Conservation (phyloP, 2,888 invertebrate species). For the Deroplatys truncata region DNA sequence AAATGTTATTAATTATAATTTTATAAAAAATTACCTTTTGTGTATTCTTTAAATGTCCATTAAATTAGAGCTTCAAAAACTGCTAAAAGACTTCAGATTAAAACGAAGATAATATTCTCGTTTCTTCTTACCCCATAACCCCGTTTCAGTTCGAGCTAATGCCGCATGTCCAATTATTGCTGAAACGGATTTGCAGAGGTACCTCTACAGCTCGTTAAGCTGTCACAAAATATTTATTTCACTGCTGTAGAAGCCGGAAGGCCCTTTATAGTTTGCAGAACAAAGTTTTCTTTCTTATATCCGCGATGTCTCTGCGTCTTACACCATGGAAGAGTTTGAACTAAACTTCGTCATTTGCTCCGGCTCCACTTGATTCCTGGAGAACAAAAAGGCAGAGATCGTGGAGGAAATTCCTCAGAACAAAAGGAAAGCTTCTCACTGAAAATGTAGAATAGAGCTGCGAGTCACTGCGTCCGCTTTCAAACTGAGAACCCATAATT, state of each 20-base stretch:
- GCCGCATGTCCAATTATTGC: not conserved
- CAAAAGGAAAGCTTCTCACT: not conserved
- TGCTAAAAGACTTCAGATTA: too few relatives aligned
- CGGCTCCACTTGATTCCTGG: not conserved
- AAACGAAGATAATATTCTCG: not conserved
- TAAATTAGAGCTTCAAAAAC: too few relatives aligned
- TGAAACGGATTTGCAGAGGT: not conserved
- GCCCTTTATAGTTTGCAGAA: not conserved
- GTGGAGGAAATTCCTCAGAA: not conserved
- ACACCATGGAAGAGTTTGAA: not conserved
- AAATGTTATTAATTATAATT: too few relatives aligned
- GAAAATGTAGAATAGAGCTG: not conserved
- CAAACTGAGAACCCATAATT: too few relatives aligned
- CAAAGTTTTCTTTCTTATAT: not conserved
- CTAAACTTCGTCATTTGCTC: not conserved
- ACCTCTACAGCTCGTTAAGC: not conserved
- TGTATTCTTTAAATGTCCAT: too few relatives aligned
- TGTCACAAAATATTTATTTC: not conserved
- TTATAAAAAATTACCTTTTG: too few relatives aligned
- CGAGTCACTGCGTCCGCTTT: not conserved
- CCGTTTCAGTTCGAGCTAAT: not conserved
- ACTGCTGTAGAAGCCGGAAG: not conserved
- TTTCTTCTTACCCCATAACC: not conserved
- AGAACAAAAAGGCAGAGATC: not conserved
- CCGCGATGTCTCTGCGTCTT: not conserved